A percentile compares a stretch with the other conserved stretches of the same genome.
Conservation (phyloP, 23 tunicate genomes). For the Trididemnum clinides region DNA sequence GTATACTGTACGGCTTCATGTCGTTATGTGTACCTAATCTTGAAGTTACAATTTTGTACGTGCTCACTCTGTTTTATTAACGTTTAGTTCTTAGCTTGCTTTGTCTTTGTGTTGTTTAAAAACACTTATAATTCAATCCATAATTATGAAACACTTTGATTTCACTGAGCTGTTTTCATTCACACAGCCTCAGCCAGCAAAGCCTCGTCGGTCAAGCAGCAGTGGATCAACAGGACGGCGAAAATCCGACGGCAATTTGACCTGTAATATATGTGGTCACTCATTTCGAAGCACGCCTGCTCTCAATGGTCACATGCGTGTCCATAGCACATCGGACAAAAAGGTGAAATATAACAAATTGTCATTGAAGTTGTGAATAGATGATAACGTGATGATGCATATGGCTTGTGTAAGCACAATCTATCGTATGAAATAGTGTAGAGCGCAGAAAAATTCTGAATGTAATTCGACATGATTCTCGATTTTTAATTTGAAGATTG, state of each 20-base stretch:
- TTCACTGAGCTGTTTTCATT: background rate
- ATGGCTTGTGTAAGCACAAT: too few species aligned
- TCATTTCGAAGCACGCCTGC: constrained; percentile 87
- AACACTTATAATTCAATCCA: background rate
- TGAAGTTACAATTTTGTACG: too few species aligned
- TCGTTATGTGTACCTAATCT: too few species aligned
- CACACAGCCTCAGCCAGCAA: background rate
- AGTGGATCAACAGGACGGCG: constrained; percentile 48
- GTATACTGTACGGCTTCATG: too few species aligned
- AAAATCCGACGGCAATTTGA: constrained; percentile 79
- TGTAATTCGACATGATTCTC: too few species aligned
- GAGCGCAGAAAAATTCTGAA: too few species aligned
- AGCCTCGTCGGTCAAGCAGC: constrained; percentile 17
- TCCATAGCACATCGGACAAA: constrained; percentile 82
- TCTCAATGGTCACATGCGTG: constrained; percentile 89
- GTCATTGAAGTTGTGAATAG: too few species aligned
- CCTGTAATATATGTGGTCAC: constrained; percentile 82
- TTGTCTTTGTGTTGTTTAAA: background rate
- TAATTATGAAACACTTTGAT: background rate
- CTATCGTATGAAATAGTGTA: too few species aligned
- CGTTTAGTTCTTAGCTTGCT: background rate
- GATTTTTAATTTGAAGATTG: too few species aligned
- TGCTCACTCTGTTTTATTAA: too few species aligned
- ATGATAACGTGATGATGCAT: too few species aligned
- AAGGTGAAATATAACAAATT: constrained; percentile 58